Conservation (phyloP, 2,113 vertebrate genomes). For the Plecturocebus donacophilus region DNA sequence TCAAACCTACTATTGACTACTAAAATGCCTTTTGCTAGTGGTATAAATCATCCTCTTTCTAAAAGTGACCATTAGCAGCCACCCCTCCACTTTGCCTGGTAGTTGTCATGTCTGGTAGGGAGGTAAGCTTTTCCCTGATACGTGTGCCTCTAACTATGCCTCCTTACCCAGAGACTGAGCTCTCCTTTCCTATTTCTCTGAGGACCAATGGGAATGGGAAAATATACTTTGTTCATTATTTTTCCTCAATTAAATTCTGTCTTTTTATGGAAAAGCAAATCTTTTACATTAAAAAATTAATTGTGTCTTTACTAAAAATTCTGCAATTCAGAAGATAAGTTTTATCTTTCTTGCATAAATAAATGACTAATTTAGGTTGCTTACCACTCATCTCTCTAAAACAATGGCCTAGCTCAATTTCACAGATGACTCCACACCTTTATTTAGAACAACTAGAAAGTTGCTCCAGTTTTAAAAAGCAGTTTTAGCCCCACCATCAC, state of each 20-base stretch:
- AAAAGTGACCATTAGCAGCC: neutral
- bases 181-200: rapidly evolving
- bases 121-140: neutral
- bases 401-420: neutral
- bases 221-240: neutral
- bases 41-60: neutral
- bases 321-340: neutral
- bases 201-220: neutral
- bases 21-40: neutral
- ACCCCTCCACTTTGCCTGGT: neutral
- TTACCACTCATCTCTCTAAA: neutral
- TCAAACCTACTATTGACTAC: neutral
- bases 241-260: neutral
- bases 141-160: neutral
- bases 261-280: neutral
- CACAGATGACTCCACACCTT: neutral
- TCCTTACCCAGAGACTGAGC: too few relatives aligned
- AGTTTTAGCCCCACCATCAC: neutral
- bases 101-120: neutral
- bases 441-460: neutral
- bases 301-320: neutral
- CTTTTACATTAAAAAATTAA: neutral
- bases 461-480: neutral
- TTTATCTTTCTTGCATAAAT: neutral
- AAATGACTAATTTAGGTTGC: neutral